These are phyloP conservation scores for Melanotaenia duboulayi DNA, from an alignment of 2,113 vertebrate genomes.

Conservation along the genomic window DNA sequence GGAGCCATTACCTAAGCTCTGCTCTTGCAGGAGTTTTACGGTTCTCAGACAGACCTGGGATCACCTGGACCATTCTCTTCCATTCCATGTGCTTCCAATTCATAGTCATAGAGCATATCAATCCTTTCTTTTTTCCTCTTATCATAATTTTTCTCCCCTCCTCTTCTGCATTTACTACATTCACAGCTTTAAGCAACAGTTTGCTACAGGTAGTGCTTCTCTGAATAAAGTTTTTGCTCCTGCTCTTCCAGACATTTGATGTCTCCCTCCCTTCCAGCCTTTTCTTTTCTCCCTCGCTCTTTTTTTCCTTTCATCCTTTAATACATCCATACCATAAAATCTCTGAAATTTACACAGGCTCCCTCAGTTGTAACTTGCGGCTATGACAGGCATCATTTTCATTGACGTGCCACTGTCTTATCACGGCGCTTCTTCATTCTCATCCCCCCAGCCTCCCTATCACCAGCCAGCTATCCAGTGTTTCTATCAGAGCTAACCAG, in stretches of 20 bases:
- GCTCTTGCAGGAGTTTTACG: constrained; percentile 19
- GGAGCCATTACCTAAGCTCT: constrained; percentile 20
- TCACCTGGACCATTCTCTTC: constrained; percentile 44
- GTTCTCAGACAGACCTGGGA: constrained; percentile 32
- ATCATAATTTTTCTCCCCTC: background rate
- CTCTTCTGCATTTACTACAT: background rate
- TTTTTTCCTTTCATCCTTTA: background rate
- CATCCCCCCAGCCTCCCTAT: constrained; percentile 42
- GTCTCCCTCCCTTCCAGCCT: background rate
- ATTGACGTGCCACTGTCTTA: constrained; percentile 56
- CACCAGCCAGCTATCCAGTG: constrained; percentile 54
- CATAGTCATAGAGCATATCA: constrained; percentile 9
- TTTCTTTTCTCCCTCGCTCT: constrained; percentile 1
- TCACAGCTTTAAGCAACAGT: background rate
- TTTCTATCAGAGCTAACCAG: constrained; percentile 70
- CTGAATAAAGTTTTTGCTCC: background rate
- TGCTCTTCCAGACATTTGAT: background rate
- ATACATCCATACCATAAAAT: background rate
- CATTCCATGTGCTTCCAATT: constrained; percentile 2
- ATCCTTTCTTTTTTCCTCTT: background rate
- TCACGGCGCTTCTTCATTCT: constrained; percentile 47
- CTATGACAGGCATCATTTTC: constrained; percentile 62
- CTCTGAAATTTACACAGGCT: constrained; percentile 35
- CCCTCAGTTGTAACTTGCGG: constrained; percentile 50
- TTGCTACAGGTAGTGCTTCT: background rate